These are phyloP conservation scores for Gymnorhina tibicen DNA, from an alignment of 2,113 vertebrate species.

Conservation along the genomic window DNA sequence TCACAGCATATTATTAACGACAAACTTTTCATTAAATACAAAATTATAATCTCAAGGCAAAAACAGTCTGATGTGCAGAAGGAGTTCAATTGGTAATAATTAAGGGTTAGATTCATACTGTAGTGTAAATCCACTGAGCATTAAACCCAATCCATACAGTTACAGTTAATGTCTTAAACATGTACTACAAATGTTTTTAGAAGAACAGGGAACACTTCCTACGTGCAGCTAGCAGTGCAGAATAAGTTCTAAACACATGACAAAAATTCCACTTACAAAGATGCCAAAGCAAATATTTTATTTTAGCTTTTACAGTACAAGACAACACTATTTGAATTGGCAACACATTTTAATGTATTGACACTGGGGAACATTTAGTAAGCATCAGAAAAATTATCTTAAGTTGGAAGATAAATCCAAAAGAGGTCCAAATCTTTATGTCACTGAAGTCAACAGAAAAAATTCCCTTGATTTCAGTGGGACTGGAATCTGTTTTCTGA, in stretches of 20 bases:
- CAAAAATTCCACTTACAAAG: slow-evolving; percentile 47
- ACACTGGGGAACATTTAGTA: slow-evolving; percentile 21
- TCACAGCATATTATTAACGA: background rate
- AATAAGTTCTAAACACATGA: slow-evolving; percentile 26
- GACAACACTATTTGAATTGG: slow-evolving; percentile 42
- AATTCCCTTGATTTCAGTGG: background rate
- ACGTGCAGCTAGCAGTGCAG: slow-evolving; percentile 40
- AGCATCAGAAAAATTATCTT: slow-evolving; percentile 11
- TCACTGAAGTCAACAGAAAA: slow-evolving; percentile 29
- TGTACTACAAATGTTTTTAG: background rate
- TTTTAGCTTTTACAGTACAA: slow-evolving; percentile 48
- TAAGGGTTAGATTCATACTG: background rate
- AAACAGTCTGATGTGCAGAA: slow-evolving; percentile 3
- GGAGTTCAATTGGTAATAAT: background rate
- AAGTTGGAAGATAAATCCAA: background rate
- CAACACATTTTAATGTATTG: slow-evolving; percentile 19
- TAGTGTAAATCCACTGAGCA: background rate
- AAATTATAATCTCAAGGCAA: background rate
- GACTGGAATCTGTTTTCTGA: background rate
- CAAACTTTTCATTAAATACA: background rate
- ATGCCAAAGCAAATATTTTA: slow-evolving; percentile 60
- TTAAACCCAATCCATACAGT: background rate
- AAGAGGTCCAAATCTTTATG: background rate
- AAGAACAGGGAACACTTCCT: slow-evolving; percentile 38
- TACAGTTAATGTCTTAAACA: slow-evolving; percentile 34